Evolutionary conservation across 2,888 invertebrate species (phyloP).

Genomic region (Drosophila tanythrix): DNA sequence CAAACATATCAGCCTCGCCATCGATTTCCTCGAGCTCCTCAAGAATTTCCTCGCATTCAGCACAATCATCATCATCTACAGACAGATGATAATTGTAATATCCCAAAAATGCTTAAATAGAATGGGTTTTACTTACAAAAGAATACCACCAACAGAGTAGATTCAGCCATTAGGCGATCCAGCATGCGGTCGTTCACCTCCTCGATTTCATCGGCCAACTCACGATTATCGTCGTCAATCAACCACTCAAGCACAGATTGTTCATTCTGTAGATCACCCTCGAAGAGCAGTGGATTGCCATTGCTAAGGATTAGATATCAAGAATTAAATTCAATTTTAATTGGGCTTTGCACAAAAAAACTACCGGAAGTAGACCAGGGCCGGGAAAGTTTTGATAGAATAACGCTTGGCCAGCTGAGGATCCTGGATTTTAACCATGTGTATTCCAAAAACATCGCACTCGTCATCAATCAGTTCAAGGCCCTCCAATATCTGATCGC

Average conservation of each 20-base stretch:
- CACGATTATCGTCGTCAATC: constrained; percentile 96
- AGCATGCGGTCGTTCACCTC: constrained; percentile 96
- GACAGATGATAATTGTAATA: background rate
- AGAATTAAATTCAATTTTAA: background rate
- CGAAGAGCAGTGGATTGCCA: constrained; percentile 94
- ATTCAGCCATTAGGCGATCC: constrained; percentile 92
- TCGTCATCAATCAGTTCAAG: constrained; percentile 95
- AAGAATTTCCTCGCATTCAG: constrained; percentile 95
- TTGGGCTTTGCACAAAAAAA: background rate
- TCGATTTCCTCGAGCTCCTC: constrained; percentile 97
- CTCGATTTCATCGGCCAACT: constrained; percentile 96
- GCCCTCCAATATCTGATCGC: constrained; percentile 94
- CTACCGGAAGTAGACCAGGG: constrained; percentile 94
- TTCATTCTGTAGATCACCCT: constrained; percentile 96
- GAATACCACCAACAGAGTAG: constrained; percentile 94
- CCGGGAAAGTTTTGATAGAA: constrained; percentile 97
- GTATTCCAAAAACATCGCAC: constrained; percentile 96
- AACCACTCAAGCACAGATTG: constrained; percentile 96
- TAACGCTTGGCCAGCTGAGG: constrained; percentile 95
- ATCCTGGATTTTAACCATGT: constrained; percentile 96
- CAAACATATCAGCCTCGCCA: constrained; percentile 95
- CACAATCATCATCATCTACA: constrained; percentile 95
- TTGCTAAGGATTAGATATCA: constrained; percentile 86
- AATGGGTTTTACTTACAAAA: constrained; percentile 89
- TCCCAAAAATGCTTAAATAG: accelerated